A percentile compares a stretch with the other conserved stretches of the same genome.
Evolutionary conservation across 1,140 invertebrate genomes (phyloP).

Genomic region (Meloidogyne chitwoodi): DNA sequence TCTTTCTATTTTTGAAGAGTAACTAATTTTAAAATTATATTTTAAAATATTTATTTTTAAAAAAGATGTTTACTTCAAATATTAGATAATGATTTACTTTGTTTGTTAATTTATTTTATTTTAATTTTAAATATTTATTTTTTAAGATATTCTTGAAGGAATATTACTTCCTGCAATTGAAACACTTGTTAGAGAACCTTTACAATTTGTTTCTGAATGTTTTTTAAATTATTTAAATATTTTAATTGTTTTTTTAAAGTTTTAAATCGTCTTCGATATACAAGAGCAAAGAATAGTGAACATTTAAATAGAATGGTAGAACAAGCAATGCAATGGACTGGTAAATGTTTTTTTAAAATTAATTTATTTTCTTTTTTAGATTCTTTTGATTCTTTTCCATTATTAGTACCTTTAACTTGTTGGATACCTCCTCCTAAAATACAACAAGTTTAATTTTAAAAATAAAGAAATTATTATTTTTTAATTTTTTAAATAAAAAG

Average conservation of each 20-base stretch:
- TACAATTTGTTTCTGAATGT: slow-evolving; percentile 57
- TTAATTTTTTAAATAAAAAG: no score
- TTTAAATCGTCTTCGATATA: slow-evolving; percentile 55
- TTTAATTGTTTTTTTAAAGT: slow-evolving; percentile 18
- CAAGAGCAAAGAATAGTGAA: slow-evolving; percentile 34
- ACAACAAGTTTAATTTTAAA: slow-evolving; percentile 43
- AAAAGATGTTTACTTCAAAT: slow-evolving; percentile 43
- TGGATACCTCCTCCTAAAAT: slow-evolving; percentile 58
- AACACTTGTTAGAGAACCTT: slow-evolving; percentile 47
- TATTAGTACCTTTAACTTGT: slow-evolving; percentile 58
- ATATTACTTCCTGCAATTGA: slow-evolving; percentile 49
- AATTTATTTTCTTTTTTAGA: not conserved
- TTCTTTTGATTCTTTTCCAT: slow-evolving; percentile 21
- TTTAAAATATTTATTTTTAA: not conserved
- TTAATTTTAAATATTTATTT: not conserved
- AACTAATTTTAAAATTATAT: slow-evolving; percentile 3
- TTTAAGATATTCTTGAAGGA: slow-evolving; percentile 5
- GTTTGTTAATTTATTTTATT: not conserved
- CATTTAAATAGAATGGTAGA: slow-evolving; percentile 17
- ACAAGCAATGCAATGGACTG: slow-evolving; percentile 19
- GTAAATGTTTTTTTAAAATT: not conserved
- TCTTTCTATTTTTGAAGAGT: slow-evolving; percentile 57
- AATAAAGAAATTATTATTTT: no score
- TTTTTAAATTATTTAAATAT: not conserved
- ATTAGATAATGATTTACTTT: slow-evolving; percentile 56